Percentiles rank a stretch among this genome's conserved stretches.
These are phyloP conservation scores for Cassiopea xamachana DNA, from an alignment of 30 jellyfish, hydroid and myxozoan genomes.

Conservation along the genomic window DNA sequence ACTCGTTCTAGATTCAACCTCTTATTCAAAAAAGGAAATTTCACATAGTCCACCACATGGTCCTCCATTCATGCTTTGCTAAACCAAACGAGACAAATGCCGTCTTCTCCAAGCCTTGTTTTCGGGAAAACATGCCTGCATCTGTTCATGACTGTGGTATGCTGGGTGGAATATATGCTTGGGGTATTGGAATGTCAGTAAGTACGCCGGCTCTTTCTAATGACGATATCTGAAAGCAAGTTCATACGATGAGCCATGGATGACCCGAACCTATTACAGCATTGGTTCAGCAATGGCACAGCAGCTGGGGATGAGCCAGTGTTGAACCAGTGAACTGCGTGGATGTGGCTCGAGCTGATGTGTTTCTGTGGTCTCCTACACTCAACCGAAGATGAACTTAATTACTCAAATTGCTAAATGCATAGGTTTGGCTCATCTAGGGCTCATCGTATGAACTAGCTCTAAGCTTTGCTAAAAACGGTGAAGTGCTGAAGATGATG, in stretches of 20 bases:
- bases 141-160: constrained; percentile 9
- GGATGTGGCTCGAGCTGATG: too few species aligned
- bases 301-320: too few species aligned
- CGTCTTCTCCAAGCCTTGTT: constrained; percentile 18
- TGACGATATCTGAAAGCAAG: not conserved
- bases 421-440: too few species aligned
- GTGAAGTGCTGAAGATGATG: not conserved
- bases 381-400: too few species aligned
- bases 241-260: too few species aligned
- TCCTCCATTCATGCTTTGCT: constrained; percentile 19
- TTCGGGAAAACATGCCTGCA: constrained; percentile 4
- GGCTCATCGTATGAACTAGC: not conserved
- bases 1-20: constrained; percentile 42
- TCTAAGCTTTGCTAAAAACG: not conserved
- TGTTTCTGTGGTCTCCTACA: too few species aligned
- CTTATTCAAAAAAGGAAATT: constrained; percentile 1
- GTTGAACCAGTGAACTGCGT: too few species aligned
- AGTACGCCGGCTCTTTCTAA: not conserved
- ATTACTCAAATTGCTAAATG: too few species aligned
- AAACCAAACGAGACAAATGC: constrained; percentile 5
- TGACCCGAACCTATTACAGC: too few species aligned
- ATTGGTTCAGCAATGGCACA: too few species aligned
- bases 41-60: constrained; percentile 52
- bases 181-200: constrained; percentile 42
- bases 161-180: constrained; percentile 17